A percentile compares a stretch with the other conserved stretches of the same genome.
Conservation (phyloP, 2,113 vertebrate species). For the Chloropsis hardwickii region DNA sequence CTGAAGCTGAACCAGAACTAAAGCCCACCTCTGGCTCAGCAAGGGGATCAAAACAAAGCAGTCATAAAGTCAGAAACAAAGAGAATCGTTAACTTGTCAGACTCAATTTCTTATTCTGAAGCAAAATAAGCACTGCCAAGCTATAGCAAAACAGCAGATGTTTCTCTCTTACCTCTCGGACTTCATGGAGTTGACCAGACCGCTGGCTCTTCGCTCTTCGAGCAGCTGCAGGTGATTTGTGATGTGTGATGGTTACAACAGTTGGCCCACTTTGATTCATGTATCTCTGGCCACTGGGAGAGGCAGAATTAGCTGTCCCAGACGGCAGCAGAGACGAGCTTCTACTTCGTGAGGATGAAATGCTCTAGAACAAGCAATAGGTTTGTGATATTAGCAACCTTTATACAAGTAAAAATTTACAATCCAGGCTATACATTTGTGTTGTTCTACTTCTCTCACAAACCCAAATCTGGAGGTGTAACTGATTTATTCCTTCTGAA, state of each 20-base stretch:
- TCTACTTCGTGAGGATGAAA: constrained; percentile 84
- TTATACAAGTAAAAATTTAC: background rate
- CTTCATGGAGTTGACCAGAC: constrained; percentile 86
- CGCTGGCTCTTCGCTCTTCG: constrained; percentile 83
- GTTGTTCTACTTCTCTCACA: background rate
- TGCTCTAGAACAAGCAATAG: constrained; percentile 77
- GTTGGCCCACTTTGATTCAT: constrained; percentile 73
- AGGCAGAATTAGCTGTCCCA: constrained; percentile 81
- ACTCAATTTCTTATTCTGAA: background rate
- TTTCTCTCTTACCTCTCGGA: constrained; percentile 86
- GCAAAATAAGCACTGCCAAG: background rate
- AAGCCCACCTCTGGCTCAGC: background rate
- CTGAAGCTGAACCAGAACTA: background rate
- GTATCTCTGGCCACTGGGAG: constrained; percentile 85
- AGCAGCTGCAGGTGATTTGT: constrained; percentile 93
- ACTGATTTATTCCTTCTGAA: background rate
- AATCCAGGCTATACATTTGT: background rate
- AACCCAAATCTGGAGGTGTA: background rate
- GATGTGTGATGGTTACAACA: constrained; percentile 92
- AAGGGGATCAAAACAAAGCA: background rate
- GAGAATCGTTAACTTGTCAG: background rate
- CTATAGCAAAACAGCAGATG: background rate
- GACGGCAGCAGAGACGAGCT: constrained; percentile 88
- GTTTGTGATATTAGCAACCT: background rate
- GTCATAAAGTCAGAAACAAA: background rate